Evolutionary conservation across 1,140 invertebrate genomes (phyloP).

Genomic region (Diabrotica virgifera): DNA sequence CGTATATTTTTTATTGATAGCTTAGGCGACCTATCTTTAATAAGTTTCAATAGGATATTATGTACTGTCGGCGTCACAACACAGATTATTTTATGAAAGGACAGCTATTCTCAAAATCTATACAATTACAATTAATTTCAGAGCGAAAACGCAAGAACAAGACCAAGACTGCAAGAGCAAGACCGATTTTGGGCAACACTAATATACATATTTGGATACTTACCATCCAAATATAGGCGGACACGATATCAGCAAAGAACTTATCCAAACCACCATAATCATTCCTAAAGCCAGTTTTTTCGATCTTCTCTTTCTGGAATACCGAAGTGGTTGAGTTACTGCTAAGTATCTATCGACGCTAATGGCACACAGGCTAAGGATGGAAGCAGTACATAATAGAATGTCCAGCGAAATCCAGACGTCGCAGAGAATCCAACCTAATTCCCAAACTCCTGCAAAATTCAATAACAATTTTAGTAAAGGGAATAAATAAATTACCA

Average conservation of each 20-base stretch:
- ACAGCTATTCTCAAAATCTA: too few relatives aligned
- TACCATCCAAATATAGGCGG: constrained; percentile 79
- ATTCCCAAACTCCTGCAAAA: constrained; percentile 67
- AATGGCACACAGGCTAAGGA: constrained; percentile 77
- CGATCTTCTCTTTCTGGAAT: constrained; percentile 72
- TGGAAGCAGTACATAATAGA: constrained; percentile 83
- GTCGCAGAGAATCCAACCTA: constrained; percentile 77
- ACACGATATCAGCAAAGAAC: constrained; percentile 77
- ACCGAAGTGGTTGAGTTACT: constrained; percentile 80
- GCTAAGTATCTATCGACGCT: constrained; percentile 84
- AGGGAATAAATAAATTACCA: too few relatives aligned
- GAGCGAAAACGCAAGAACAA: too few relatives aligned
- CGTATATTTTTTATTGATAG: too few relatives aligned
- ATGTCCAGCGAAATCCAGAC: constrained; percentile 93
- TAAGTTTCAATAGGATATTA: too few relatives aligned
- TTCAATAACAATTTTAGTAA: too few relatives aligned
- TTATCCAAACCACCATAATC: constrained; percentile 80
- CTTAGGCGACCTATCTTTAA: too few relatives aligned
- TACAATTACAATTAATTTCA: too few relatives aligned
- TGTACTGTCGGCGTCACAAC: too few relatives aligned
- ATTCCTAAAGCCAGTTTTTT: constrained; percentile 75
- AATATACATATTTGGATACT: constrained; percentile 44
- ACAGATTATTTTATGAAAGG: too few relatives aligned
- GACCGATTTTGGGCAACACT: background rate
- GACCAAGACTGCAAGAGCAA: background rate